Evolutionary conservation across 2,888 invertebrate species (phyloP), one percentile per base, ranked within the genome.

Genomic region (Synanthedon myopaeformis): DNA sequence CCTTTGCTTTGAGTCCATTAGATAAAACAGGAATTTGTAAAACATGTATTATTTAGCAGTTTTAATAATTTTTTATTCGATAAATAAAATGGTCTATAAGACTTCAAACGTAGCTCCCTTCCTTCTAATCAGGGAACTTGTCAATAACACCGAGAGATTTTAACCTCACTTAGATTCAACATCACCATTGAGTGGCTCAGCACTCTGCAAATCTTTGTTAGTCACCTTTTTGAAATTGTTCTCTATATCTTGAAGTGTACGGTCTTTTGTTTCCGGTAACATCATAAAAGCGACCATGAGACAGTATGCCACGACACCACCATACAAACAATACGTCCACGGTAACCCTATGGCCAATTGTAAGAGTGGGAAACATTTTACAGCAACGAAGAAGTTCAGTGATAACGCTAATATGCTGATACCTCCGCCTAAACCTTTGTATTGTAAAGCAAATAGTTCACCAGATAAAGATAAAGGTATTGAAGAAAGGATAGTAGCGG

Each of bases 391-490:
- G 59, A 91, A 90, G 60, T 91, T 89, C n/a, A 90, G 59, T 51
- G 91, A 92, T 8, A 90, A 84, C 19, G 90, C 89, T 57, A 90
- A 86, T 1, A 91, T 87, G 49, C 91, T 90, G 10, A 92, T 76
- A 0, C 92, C 92, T 11, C 92, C 90, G 1, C 92, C 93, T 4
- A 91, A 72, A 0, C 91, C 92, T 53, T 92, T 81, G 52, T 89
- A 89, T 54, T 88, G 88, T 50, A 90, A 76, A 0, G 92, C 89
- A 67, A 92, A 93, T 23, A 93, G 85, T 70, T 94, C 93, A 0
- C 93, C 92, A 53, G 92, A 90, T 75, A 93, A 86, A 12, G 92
- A 89, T 82, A 93, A 94, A 0, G 93, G 93, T 58, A 94, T 76
- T 0, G 92, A 91, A 4, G 91, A 85, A 13, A 14, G 13, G 56